Evolutionary conservation across 2,113 vertebrate genomes (phyloP), one percentile per base, ranked within the genome.

Genomic region (Bombycilla garrulus): DNA sequence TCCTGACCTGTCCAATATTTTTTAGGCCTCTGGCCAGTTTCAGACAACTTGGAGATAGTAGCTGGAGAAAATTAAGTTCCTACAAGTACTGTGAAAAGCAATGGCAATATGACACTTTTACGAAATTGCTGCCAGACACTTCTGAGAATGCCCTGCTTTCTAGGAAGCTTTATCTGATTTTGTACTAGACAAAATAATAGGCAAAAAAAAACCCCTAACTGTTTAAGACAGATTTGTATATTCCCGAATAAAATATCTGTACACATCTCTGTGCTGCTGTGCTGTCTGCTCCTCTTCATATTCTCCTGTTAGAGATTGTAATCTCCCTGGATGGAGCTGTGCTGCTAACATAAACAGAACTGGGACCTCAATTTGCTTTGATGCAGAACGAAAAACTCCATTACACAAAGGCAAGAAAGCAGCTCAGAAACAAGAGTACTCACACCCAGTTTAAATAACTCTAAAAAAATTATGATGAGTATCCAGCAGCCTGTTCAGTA

Each of bases 161-260:
- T 65, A 78, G 80, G 61, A 93, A 94, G 67, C 16, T 84, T 86
- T 93, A 88, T 95, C 93, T 96, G 90, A 90, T 94, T 84, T 70
- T 38, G 31, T 57, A 48, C 19, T 22, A 60, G 67, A 51, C 48
- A 67, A 94, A 92, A 65, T 65, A 89, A 89, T 25, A 65, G 25
- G 2, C 9, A 66, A 31, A 74, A 66, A 9, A 0, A 71, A 7
- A 0, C 0, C 10, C 2, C 3, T n/a, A 54, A 36, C 35, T 42
- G 7, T 48, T 95, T 92, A 70, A 84, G 44, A 48, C 23, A 53
- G 28, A 78, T 84, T 45, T 93, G 23, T 70, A 88, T 93, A 92
- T 61, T 77, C 60, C 47, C 69, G 57, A 67, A 81, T 48, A 66
- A 77, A 64, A 50, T 74, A 81, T 71, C 64, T 84, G 44, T 64